Evolutionary conservation across 2,797 vertebrate species (phyloP), one percentile per base, ranked within the genome.

Genomic region (Paratrypauchen microcephalus): DNA sequence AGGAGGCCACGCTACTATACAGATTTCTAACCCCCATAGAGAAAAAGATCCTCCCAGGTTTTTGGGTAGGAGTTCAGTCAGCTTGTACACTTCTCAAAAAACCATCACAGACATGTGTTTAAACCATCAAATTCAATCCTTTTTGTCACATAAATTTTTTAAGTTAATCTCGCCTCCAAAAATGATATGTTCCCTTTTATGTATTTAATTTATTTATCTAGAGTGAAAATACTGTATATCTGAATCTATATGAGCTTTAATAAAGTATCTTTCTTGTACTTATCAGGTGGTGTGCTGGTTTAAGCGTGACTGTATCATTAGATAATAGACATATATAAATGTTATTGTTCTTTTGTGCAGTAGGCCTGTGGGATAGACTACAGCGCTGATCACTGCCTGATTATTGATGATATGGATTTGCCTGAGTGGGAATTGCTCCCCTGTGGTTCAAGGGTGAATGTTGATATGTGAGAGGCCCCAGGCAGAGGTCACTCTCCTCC

Each of bases 1-100:
- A 36, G 47, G 82, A 90, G 48, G 90, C 87, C 5, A 76, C 36
- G 4, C 81, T 89, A 24, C 18, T 93, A 52, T 68, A 92, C 55
- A 85, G 71, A 57, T 74, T 91, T 48, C 70, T 83, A 12, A 75
- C 75, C 3, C 62, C 71, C 0, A 71, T 89, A 2, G 81, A 76
- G 28, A 80, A 90, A 48, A 90, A 83, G 36, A 69, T 92, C 36
- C 76, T 91, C 11, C 91, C 92, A 1, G 90, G 91, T 23, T 90
- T 93, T 70, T 92, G 90, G 91, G 64, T 91, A 8, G 89, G 89
- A 48, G 71, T 84, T 7, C 68, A 90, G 45, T 88, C 88, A 3
- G 79, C 83, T 2, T 89, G 86, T 66, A 73, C 36, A 3, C 62
- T 91, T 36, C 50, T 88, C 9, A 86, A 74, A 26, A 87, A 64